Evolutionary conservation across 2,888 invertebrate species (phyloP).

Genomic region (Steinernema carpocapsae): DNA sequence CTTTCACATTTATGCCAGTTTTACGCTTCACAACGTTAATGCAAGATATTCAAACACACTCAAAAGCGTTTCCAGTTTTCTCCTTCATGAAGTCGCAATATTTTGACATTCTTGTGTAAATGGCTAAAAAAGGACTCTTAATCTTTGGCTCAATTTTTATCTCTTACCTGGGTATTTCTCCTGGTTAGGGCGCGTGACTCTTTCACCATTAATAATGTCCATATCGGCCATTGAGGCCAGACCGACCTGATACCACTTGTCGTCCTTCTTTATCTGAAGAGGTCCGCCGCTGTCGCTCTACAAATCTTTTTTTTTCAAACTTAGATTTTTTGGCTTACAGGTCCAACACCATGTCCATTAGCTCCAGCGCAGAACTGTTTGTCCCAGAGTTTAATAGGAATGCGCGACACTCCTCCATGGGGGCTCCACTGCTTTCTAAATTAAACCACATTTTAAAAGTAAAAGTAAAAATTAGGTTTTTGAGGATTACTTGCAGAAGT

Average conservation of each 20-base stretch:
- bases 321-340: too few relatives aligned
- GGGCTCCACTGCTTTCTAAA: too few relatives aligned
- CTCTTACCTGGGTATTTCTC: too few relatives aligned
- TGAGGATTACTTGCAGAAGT: not conserved
- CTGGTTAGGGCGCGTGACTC: too few relatives aligned
- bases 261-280: not conserved
- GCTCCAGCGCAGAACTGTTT: not conserved
- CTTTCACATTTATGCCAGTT: too few relatives aligned
- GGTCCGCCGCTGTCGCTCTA: constrained; percentile 4
- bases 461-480: not conserved
- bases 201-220: too few relatives aligned
- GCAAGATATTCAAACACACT: too few relatives aligned
- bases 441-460: too few relatives aligned
- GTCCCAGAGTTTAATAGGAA: not conserved
- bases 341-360: not conserved
- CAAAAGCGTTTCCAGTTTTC: not conserved
- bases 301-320: too few relatives aligned
- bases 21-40: too few relatives aligned
- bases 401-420: too few relatives aligned
- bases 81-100: constrained; percentile 1
- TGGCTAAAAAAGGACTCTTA: not conserved
- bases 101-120: not conserved
- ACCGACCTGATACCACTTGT: not conserved
- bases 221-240: not conserved
- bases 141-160: too few relatives aligned